Evolutionary conservation across 2,888 invertebrate genomes (phyloP), one percentile per base, ranked within the genome.

Genomic region (Pogonocherus hispidulus): DNA sequence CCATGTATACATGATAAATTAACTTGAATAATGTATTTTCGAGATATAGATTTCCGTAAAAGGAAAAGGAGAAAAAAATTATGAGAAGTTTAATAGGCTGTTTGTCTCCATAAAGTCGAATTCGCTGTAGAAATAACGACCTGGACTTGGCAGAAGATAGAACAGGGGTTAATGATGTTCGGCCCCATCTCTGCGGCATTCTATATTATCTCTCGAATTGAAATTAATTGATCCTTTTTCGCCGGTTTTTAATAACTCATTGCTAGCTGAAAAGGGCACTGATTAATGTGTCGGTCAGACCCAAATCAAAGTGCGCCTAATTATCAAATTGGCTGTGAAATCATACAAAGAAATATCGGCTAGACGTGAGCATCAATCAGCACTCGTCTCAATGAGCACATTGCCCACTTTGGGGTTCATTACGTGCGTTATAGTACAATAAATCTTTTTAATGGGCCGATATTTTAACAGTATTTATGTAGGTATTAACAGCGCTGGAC

Each of bases 31-130:
- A 23, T 23, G 6, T 4, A 23, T 23, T 23, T 23, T 23, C 4
- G 23, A 23, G 23, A 23, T 23, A 23, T 23, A 6, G 23, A 23
- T 3, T 23, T 6, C 23, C n/a, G n/a, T n/a, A n/a, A n/a, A n/a
- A n/a, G n/a, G n/a, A n/a, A n/a, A n/a, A n/a, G n/a, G n/a, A n/a
- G n/a, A n/a, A n/a, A n/a, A n/a, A n/a, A n/a, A n/a, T n/a, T n/a
- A n/a, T n/a, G n/a, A n/a, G 44, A 22, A 44, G 20, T 57, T 57
- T 57, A 57, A 44, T 57, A 23, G 44, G 16, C 23, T 27, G 44
- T 57, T 57, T 44, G 57, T 46, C 57, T 57, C 44, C 46, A 22
- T 57, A 23, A 57, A 23, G 8, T 23, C 44, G 57, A 23, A 57
- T 57, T 23, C 44, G 57, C 9, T 8, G 1, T 2, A 2, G 11